phyloP scores from a whole-genome alignment of 2,113 vertebrate species.

The Uria lomvia region DNA sequence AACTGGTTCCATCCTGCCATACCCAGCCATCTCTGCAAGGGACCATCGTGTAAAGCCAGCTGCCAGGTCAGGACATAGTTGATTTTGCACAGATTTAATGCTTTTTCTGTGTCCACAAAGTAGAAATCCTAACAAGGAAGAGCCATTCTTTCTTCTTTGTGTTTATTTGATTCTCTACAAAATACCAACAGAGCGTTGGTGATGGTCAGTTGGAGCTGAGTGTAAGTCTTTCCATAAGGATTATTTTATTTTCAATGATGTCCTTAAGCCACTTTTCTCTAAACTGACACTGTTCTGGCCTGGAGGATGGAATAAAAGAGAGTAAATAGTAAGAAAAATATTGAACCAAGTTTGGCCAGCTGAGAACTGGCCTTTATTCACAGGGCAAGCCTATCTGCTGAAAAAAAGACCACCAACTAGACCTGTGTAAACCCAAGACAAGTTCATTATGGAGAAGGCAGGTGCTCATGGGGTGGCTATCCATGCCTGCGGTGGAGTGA shows the following conservation, averaged over 20 bases:
- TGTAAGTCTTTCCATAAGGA: conserved; percentile 7
- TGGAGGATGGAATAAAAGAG: conserved; percentile 36
- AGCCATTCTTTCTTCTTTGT: not conserved
- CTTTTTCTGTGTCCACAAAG: not conserved
- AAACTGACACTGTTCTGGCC: conserved; percentile 62
- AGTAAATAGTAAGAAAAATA: not conserved
- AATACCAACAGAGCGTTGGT: not conserved
- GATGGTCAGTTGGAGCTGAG: not conserved
- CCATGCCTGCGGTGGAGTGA: not conserved
- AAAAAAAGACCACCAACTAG: not conserved
- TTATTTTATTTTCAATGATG: conserved; percentile 65
- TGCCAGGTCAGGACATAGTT: not conserved
- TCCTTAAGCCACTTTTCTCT: conserved; percentile 72
- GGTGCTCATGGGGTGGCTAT: not conserved
- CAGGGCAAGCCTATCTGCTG: not conserved
- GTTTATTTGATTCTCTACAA: conserved; percentile 38
- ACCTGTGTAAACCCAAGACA: not conserved
- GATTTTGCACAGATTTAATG: not conserved
- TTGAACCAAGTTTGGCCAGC: not conserved
- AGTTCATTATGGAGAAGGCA: not conserved
- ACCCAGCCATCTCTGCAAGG: not conserved
- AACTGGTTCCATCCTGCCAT: not conserved
- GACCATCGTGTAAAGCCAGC: not conserved
- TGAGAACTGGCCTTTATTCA: not conserved
- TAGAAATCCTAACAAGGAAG: not conserved